phyloP scores from a whole-genome alignment of 2,888 invertebrate genomes.

The Caenorhabditis zanzibari region DNA sequence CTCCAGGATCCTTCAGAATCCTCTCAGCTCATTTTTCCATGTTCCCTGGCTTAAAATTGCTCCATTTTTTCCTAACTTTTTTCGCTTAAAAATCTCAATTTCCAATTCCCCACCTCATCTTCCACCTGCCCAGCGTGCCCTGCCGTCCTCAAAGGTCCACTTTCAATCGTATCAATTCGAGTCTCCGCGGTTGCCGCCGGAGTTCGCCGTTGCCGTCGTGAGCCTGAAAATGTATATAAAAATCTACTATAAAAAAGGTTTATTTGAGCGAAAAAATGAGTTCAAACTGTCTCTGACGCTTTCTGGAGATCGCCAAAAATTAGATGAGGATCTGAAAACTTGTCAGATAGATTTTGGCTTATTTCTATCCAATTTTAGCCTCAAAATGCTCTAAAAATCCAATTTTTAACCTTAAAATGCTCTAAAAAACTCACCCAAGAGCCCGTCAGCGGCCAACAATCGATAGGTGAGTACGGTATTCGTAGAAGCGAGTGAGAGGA shows the following conservation, averaged over 20 bases:
- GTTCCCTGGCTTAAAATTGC: too few species aligned
- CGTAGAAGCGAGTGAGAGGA: conserved; percentile 77
- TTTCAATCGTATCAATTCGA: conserved; percentile 30
- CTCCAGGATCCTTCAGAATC: too few species aligned
- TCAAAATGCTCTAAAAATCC: neutral
- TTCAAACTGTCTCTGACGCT: too few species aligned
- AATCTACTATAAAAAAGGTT: too few species aligned
- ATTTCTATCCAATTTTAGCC: too few species aligned
- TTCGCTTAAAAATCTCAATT: too few species aligned
- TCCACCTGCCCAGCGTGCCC: neutral
- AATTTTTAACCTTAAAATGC: neutral
- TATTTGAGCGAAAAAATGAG: conserved; percentile 14
- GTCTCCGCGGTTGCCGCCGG: conserved; percentile 64
- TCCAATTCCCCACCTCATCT: too few species aligned
- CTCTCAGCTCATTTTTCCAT: neutral
- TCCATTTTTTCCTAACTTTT: too few species aligned
- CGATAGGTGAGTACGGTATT: conserved; percentile 82
- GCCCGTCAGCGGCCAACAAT: conserved; percentile 82
- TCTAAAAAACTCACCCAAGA: conserved; percentile 73
- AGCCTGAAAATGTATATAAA: conserved; percentile 64
- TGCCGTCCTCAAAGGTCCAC: conserved; percentile 31
- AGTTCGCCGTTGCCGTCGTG: conserved; percentile 55
- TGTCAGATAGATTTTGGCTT: too few species aligned
- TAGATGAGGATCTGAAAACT: too few species aligned
- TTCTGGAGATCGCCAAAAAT: too few species aligned